Percentiles rank a stretch among this genome's conserved stretches.
phyloP scores from a whole-genome alignment of 2,888 invertebrate genomes.

The Acrobeloides nanus region DNA sequence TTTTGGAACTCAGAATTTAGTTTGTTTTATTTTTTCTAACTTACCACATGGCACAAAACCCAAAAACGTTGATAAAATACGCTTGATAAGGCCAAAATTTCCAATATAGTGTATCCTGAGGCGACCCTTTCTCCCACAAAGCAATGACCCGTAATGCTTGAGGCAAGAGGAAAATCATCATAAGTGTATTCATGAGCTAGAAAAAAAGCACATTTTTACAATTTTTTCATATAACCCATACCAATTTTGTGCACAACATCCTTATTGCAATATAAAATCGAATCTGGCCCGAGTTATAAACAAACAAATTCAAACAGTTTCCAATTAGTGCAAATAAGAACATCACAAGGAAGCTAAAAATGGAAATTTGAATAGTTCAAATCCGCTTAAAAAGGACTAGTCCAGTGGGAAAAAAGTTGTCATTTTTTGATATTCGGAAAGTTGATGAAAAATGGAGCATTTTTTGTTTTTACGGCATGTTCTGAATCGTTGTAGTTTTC shows the following conservation, averaged over 20 bases:
- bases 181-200: slow-evolving; percentile 43
- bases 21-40: too few species aligned
- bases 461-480: too few species aligned
- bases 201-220: slow-evolving; percentile 4
- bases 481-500: too few species aligned
- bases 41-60: slow-evolving; percentile 50
- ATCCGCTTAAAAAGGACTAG: too few species aligned
- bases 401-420: too few species aligned
- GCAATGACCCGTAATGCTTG: slow-evolving; percentile 35
- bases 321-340: slow-evolving; percentile 43
- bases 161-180: slow-evolving; percentile 41
- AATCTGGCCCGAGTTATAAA: slow-evolving; percentile 49
- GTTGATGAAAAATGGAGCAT: too few species aligned
- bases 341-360: slow-evolving; percentile 42
- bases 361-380: too few species aligned
- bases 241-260: slow-evolving; percentile 48
- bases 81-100: slow-evolving; percentile 39
- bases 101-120: slow-evolving; percentile 30
- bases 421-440: too few species aligned
- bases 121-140: slow-evolving; percentile 32
- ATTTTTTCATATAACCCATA: slow-evolving; percentile 11
- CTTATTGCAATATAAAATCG: slow-evolving; percentile 46
- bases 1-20: too few species aligned
- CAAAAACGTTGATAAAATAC: slow-evolving; percentile 42
- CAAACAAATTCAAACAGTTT: slow-evolving; percentile 41